Evolutionary conservation across 2,797 vertebrate species (phyloP), one percentile per base, ranked within the genome.

Genomic region (Lophius americanus): DNA sequence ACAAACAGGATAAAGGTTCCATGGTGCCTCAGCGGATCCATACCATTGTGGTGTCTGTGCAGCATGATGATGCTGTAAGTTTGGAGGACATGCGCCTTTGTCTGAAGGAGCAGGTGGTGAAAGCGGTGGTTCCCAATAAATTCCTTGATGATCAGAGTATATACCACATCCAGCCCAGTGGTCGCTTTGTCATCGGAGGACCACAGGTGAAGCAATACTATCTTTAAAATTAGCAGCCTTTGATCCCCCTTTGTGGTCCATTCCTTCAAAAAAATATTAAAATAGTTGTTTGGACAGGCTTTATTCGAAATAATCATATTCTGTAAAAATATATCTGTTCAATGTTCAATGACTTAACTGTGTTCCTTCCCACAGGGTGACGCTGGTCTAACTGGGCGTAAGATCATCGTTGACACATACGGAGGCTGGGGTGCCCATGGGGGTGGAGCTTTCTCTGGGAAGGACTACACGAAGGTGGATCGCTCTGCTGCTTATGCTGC

Each of bases 401-500:
- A 99, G 89, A 98, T 98, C 89, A 98, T 98, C 11, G 97, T 98
- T 32, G 97, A 99, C 81, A 99, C 97, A 0, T 98, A 99, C 0
- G 97, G 97, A 0, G 97, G 97, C 6, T 98, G 97, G 97, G 97
- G 97, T 2, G 97, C 97, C 10, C 97, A 99, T 1, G 97, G 97
- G 0, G 97, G 97, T 0, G 97, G 97, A 1, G 97, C 97, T 10
- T 99, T 99, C 84, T 99, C 97, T 12, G 97, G 97, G 12, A 99
- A 99, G 85, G 97, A 99, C 89, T 98, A 98, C 91, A 98, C 97
- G 44, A 99, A 99, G 76, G 97, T 99, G 60, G 96, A 99, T 78
- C 95, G 97, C 51, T 99, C 97, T 1, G 97, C 97, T 6, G 97
- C 97, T 46, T 98, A 99, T 0, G 96, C 97, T 4, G 96, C 96